Base-by-base conservation (phyloP, 2,888 invertebrate genomes). In the Lasioglossum villosulum region DNA sequence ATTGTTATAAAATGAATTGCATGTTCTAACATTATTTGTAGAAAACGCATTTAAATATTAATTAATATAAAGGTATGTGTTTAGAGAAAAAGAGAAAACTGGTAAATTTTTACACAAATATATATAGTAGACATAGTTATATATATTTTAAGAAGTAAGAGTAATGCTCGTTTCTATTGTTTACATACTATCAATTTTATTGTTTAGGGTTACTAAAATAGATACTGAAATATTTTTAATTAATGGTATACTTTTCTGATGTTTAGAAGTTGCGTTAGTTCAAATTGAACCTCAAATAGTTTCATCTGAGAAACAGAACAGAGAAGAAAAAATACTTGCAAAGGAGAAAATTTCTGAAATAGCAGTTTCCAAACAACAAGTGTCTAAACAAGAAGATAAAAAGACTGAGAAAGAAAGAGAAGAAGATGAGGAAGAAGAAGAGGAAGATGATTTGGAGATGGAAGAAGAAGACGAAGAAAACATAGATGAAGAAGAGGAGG, bases 351-450 rank as follows among this genome's bases (percentile, higher is more conserved):
- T 86, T 83, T 84, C 79, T 16, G 85, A 86, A 37, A 34, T 83
- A 45, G 92, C 93, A 83, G 88, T 92, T 12, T 88, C 89, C 19
- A 90, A 91, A 34, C 86, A 89, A 27, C 84, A 89, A 27, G 85
- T 78, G 19, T 6, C 89, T 88, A 45, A 86, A 84, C 42, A 83
- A 80, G 27, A 87, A 86, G n/a, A 84, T 83, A 30, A 88, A 82
- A 39, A 89, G 82, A 14, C 88, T 82, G 23, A 89, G 79, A 72
- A 91, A 91, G n/a, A 92, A 16, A 90, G 84, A 85, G 70, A 83
- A 74, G 39, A 88, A 79, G 37, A 89, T 79, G 68, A 91, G 90
- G 66, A 56, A 6, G 23, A n/a, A 4, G 68, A 79, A 4, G 75
- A 71, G 4, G 74, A 91, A 12, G 91, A 91, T 19, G 86, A 89